Conservation (phyloP, 2,113 vertebrate genomes). For the Chaetura pelagica region DNA sequence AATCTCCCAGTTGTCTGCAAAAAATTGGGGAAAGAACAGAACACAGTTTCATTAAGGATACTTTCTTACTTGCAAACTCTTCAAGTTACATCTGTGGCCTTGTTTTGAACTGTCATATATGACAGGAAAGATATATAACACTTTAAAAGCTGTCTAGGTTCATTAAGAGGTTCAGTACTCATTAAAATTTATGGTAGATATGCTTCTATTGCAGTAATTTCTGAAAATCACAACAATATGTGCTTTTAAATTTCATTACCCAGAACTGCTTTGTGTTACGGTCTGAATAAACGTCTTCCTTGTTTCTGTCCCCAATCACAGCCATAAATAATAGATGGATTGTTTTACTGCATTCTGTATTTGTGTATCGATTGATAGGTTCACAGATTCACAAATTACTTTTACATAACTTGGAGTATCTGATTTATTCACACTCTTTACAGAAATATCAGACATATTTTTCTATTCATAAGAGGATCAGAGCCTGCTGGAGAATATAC, state of each 20-base stretch:
- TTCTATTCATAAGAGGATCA: background rate
- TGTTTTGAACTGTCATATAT: background rate
- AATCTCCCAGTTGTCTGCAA: background rate
- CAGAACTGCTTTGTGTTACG: background rate
- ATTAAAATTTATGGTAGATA: slow-evolving; percentile 6
- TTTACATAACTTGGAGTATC: background rate
- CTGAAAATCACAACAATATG: background rate
- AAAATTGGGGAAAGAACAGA: background rate
- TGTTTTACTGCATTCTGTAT: background rate
- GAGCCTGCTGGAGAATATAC: slow-evolving; percentile 5
- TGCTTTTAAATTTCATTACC: background rate
- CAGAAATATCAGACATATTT: background rate
- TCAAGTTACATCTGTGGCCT: background rate
- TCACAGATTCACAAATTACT: slow-evolving; percentile 14
- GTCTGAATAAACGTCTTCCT: slow-evolving; percentile 1
- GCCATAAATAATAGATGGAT: slow-evolving; percentile 2
- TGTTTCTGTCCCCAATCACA: background rate
- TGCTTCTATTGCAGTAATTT: background rate
- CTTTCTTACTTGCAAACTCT: background rate
- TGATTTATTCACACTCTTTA: slow-evolving; percentile 44
- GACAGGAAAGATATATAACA: background rate
- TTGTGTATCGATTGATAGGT: background rate
- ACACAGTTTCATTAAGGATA: background rate
- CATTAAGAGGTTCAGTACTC: background rate
- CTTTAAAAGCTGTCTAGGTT: background rate